Evolutionary conservation across 92 coral and sea anemone species (phyloP).

Genomic region (Actinernus sp.): DNA sequence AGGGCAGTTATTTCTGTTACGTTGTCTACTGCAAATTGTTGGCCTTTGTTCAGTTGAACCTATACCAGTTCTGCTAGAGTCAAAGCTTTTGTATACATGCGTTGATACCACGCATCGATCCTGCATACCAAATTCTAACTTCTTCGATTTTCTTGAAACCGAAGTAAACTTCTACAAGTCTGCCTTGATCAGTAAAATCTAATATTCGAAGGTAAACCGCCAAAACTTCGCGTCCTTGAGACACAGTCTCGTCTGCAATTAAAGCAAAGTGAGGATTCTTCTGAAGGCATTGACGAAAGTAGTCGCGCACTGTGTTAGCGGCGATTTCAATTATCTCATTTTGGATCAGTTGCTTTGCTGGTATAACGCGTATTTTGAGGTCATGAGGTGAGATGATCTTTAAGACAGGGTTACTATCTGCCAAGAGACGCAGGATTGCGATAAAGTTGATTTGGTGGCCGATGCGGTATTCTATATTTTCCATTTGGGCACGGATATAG

Average conservation of each 20-base stretch:
- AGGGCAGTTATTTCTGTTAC: no score
- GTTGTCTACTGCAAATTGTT: no score
- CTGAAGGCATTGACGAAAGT: slow-evolving; percentile 59
- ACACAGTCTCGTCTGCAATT: slow-evolving; percentile 71
- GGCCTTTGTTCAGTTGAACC: no score
- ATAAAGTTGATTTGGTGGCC: slow-evolving; percentile 50
- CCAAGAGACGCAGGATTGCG: slow-evolving; percentile 61
- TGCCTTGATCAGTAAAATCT: slow-evolving; percentile 38
- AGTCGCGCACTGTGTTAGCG: slow-evolving; percentile 65
- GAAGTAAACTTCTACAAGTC: no score
- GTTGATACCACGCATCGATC: no score
- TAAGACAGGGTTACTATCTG: slow-evolving; percentile 61
- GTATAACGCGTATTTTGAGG: slow-evolving; percentile 70
- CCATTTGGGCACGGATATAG: no score
- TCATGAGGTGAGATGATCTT: slow-evolving; percentile 43
- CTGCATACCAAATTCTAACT: no score
- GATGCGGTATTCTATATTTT: no score
- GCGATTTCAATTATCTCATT: slow-evolving; percentile 52
- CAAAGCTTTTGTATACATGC: no score
- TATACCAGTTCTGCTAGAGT: no score
- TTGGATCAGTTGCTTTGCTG: slow-evolving; percentile 63
- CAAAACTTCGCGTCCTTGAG: slow-evolving; percentile 66
- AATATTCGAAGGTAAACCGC: slow-evolving; percentile 74
- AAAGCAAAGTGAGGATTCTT: slow-evolving; percentile 54
- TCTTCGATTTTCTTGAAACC: no score